Evolutionary conservation across 2,888 invertebrate species (phyloP).

Genomic region (Dolichopus griseipennis): DNA sequence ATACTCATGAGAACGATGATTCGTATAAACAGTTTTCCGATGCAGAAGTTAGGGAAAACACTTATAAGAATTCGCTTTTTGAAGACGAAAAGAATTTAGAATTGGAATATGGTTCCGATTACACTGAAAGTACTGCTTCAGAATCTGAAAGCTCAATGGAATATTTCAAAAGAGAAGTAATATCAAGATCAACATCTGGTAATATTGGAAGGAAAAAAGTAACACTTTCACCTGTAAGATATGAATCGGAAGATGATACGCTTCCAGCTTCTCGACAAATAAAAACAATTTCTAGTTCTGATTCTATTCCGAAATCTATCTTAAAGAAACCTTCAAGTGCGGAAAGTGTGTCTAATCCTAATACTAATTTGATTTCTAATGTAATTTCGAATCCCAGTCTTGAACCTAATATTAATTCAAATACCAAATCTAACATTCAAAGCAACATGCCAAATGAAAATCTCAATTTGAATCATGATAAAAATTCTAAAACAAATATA

Average conservation of each 20-base stretch:
- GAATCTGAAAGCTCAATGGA: constrained; percentile 42
- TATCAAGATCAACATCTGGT: constrained; percentile 35
- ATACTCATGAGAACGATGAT: constrained; percentile 21
- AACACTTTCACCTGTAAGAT: neutral
- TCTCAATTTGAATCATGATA: neutral
- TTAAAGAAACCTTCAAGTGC: constrained; percentile 51
- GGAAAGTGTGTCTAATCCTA: constrained; percentile 37
- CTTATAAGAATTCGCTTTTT: neutral
- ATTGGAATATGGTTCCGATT: constrained; percentile 51
- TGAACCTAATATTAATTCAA: neutral
- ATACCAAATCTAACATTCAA: neutral
- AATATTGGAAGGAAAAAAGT: neutral
- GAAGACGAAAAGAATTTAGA: constrained; percentile 28
- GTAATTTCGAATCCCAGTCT: no score
- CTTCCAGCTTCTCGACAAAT: neutral
- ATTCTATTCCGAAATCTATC: constrained; percentile 70
- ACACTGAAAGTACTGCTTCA: constrained; percentile 54
- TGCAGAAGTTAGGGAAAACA: constrained; percentile 23
- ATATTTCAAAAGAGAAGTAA: constrained; percentile 39
- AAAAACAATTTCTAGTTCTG: constrained; percentile 56
- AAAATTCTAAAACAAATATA: neutral
- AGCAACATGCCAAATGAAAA: no score
- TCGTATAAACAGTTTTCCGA: constrained; percentile 34
- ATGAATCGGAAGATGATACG: neutral
- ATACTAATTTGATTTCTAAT: no score